A percentile compares a stretch with the other conserved stretches of the same genome.
Evolutionary conservation across 2,888 invertebrate species (phyloP).

Genomic region (Lycia hirtaria): DNA sequence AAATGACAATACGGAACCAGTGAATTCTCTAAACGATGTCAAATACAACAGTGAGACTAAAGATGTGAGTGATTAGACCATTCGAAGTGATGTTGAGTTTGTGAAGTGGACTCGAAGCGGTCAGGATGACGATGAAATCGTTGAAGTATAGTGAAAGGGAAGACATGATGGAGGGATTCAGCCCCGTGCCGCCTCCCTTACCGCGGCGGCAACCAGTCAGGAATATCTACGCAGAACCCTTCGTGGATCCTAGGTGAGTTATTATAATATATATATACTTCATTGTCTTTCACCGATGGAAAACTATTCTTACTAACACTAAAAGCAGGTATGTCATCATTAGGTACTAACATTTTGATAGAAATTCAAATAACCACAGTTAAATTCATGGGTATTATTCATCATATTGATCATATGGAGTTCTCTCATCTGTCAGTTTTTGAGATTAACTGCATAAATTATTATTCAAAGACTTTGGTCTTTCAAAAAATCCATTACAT

Average conservation of each 20-base stretch:
- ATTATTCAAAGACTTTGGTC: no score
- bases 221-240: conserved; percentile 88
- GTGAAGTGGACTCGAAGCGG: conserved; percentile 72
- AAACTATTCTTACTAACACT: conserved; percentile 39
- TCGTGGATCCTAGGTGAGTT: conserved; percentile 86
- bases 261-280: conserved; percentile 19
- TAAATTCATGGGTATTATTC: no score
- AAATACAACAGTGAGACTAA: conserved; percentile 60
- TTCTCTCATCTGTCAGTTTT: no score
- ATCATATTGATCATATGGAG: no score
- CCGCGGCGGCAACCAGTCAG: conserved; percentile 86
- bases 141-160: conserved; percentile 83
- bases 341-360: conserved; percentile 10
- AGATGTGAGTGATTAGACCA: conserved; percentile 75
- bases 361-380: neutral
- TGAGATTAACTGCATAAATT: no score
- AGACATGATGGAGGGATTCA: conserved; percentile 84
- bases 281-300: conserved; percentile 43
- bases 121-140: conserved; percentile 87
- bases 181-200: conserved; percentile 87
- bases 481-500: no score
- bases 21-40: conserved; percentile 50
- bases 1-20: conserved; percentile 53
- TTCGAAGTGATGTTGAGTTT: conserved; percentile 69
- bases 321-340: conserved; percentile 10